Evolutionary conservation across 2,113 vertebrate genomes (phyloP), one percentile per base, ranked within the genome.

Genomic region (Arizona elegans): DNA sequence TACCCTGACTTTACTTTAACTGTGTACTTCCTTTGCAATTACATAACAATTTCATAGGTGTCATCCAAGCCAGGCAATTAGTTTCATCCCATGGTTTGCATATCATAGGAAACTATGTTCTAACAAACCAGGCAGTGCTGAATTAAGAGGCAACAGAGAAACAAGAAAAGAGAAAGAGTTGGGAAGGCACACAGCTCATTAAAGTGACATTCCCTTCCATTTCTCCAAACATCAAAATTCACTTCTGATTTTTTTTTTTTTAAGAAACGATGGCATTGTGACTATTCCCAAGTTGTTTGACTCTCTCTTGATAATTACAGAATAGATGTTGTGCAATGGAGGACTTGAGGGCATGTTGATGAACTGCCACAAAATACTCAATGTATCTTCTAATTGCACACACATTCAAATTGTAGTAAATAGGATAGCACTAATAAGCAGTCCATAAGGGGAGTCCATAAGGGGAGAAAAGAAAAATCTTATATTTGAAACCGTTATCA

Each of bases 401-500:
- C 91, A 81, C 26, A 95, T 88, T 87, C 19, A 54, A 93, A 93
- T 54, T 91, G 90, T 26, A 24, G 50, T 33, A 29, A 53, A 91
- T 53, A 89, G n/a, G 21, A 54, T 90, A 88, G 95, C 91, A 70
- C 53, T 91, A 33, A 91, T 26, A 33, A 38, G 47, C 52, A 33
- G n/a, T 81, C 19, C 26, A 24, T 33, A 95, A 94, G 87, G n/a
- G n/a, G n/a, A n/a, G n/a, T n/a, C n/a, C n/a, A n/a, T n/a, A 89
- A 54, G 85, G 87, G 92, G 86, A 24, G 7, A 85, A 93, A 59
- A 24, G 7, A 85, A 93, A 59, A 62, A 89, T 56, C 90, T 58
- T 93, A 33, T 65, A 90, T 96, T 56, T 91, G 75, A 81, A 92
- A 86, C 95, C 92, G 93, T 92, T 93, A 91, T 86, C 75, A 56